Conservation (phyloP, 2,888 invertebrate species). For the Scaeva pyrastri region DNA sequence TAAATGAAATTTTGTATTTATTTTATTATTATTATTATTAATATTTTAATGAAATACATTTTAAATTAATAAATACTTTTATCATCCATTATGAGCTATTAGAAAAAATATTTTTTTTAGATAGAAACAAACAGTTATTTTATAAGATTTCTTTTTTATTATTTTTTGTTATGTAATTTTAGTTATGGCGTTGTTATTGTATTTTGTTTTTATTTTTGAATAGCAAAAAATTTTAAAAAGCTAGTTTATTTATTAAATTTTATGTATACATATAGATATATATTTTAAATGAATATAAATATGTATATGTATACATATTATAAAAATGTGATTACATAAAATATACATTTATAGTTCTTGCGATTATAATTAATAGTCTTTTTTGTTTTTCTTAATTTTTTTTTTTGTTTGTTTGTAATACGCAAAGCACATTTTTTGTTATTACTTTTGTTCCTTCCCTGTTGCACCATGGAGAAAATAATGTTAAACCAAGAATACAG, state of each 20-base stretch:
- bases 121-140: conserved; percentile 43
- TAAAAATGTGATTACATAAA: conserved; percentile 66
- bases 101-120: conserved; percentile 22
- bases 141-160: conserved; percentile 20
- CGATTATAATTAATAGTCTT: conserved; percentile 47
- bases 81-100: conserved; percentile 68
- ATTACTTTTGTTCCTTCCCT: conserved; percentile 27
- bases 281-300: conserved; percentile 39
- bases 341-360: conserved; percentile 66
- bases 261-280: conserved; percentile 43
- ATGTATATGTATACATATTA: conserved; percentile 17
- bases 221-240: conserved; percentile 74
- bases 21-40: background rate
- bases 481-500: conserved; percentile 17
- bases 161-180: conserved; percentile 51
- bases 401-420: conserved; percentile 24
- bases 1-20: conserved; percentile 26
- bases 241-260: conserved; percentile 65
- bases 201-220: conserved; percentile 53
- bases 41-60: conserved; percentile 56
- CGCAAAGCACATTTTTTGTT: conserved; percentile 62
- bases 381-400: conserved; percentile 18
- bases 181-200: conserved; percentile 68
- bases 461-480: conserved; percentile 60
- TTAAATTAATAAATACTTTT: conserved; percentile 70